A percentile compares a stretch with the other conserved stretches of the same genome.
These are phyloP conservation scores for Heliocidaris erythrogramma DNA, from an alignment of 35 echinoderm and acorn worm genomes.

Conservation along the genomic window DNA sequence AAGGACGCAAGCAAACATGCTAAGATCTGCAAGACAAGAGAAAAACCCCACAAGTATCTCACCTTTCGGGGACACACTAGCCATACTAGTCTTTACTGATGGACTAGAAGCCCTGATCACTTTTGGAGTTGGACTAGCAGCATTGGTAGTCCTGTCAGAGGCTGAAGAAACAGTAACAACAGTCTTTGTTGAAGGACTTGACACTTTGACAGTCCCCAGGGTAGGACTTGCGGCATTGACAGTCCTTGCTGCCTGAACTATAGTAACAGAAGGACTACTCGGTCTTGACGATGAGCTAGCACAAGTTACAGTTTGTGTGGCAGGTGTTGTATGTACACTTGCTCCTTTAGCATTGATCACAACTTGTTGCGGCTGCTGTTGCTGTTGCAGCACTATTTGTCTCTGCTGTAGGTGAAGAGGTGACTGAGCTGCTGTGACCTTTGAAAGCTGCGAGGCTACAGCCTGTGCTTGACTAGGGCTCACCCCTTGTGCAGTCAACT, in stretches of 20 bases:
- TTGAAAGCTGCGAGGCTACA: constrained; percentile 51
- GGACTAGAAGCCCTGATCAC: background rate
- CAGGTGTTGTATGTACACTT: background rate
- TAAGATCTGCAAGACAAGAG: background rate
- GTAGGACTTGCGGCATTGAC: constrained; percentile 5
- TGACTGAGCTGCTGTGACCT: constrained; percentile 32
- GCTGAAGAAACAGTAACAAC: background rate
- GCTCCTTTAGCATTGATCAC: constrained; percentile 21
- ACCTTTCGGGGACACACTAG: background rate
- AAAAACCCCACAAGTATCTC: background rate
- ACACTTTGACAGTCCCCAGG: background rate
- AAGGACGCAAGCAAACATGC: too few species aligned
- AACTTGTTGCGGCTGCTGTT: constrained; percentile 54
- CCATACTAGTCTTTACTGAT: background rate
- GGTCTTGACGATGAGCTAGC: constrained; percentile 30
- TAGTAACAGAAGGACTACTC: constrained; percentile 20
- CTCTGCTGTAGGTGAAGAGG: constrained; percentile 52
- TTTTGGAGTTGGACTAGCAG: background rate
- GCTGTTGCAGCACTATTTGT: constrained; percentile 52
- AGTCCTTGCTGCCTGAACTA: constrained; percentile 6
- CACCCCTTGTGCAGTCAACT: constrained; percentile 37
- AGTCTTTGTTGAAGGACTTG: constrained; percentile 20
- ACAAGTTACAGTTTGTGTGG: constrained; percentile 29
- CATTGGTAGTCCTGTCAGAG: background rate
- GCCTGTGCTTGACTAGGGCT: constrained; percentile 66